phyloP scores from a whole-genome alignment of 2,113 vertebrate genomes.

The Baryphthengus martii region DNA sequence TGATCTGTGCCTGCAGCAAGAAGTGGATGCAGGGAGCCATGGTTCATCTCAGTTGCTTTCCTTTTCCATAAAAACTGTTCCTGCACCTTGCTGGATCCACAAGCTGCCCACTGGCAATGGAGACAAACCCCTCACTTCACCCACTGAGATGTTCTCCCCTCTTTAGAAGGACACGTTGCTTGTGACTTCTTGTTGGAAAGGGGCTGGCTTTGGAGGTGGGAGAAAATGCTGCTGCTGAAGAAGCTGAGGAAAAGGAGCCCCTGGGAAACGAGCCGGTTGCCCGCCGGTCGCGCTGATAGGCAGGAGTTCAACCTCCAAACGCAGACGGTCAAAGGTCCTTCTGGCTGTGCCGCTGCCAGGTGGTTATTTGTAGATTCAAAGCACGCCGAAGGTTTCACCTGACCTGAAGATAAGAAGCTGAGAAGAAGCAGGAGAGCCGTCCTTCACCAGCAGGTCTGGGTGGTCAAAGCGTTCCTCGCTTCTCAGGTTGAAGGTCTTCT shows the following conservation, averaged over 20 bases:
- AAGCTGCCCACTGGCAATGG: not conserved
- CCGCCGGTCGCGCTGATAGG: rapidly evolving
- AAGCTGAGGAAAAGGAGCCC: not conserved
- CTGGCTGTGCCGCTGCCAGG: not conserved
- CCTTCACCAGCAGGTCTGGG: not conserved
- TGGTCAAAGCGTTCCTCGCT: not conserved
- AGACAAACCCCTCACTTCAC: not conserved
- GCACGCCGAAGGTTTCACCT: not conserved
- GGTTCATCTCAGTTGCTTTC: not conserved
- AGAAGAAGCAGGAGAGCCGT: not conserved
- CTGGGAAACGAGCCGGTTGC: not conserved
- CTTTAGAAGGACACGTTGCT: not conserved
- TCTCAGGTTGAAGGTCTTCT: not conserved
- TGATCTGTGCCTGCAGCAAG: not conserved
- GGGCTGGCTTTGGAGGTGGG: not conserved
- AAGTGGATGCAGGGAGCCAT: not conserved
- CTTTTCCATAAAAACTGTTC: not conserved
- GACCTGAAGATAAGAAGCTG: not conserved
- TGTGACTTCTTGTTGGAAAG: not conserved
- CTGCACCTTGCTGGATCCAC: not conserved
- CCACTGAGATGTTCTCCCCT: not conserved
- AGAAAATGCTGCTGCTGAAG: not conserved
- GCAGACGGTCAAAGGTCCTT: not conserved
- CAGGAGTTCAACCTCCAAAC: not conserved
- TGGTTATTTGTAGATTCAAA: not conserved